Percentiles rank a stretch among this genome's conserved stretches.
phyloP scores from a whole-genome alignment of 2,797 vertebrate genomes.

The Chelmon rostratus region DNA sequence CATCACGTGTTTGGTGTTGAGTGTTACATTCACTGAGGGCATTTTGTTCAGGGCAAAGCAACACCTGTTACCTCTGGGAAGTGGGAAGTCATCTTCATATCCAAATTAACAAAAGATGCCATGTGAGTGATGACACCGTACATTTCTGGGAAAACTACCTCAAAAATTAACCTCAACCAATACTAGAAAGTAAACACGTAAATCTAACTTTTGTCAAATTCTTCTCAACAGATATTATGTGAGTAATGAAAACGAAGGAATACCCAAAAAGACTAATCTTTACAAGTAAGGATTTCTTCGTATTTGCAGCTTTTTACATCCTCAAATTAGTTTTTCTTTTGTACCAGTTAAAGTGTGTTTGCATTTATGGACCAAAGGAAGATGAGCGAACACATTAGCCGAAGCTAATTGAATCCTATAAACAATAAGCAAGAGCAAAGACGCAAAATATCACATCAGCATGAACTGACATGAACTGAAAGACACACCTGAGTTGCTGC shows the following conservation, averaged over 20 bases:
- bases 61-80: slow-evolving; percentile 89
- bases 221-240: slow-evolving; percentile 92
- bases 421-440: neutral
- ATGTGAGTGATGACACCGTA: slow-evolving; percentile 85
- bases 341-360: neutral
- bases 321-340: neutral
- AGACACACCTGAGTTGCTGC: neutral
- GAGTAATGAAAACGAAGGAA: slow-evolving; percentile 90
- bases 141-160: neutral
- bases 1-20: neutral
- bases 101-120: slow-evolving; percentile 88
- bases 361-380: neutral
- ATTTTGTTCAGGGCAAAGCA: slow-evolving; percentile 87
- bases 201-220: neutral
- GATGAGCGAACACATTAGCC: neutral
- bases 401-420: neutral
- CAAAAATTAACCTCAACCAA: slow-evolving; percentile 2
- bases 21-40: slow-evolving; percentile 10
- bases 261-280: slow-evolving; percentile 92
- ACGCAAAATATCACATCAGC: neutral
- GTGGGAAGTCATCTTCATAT: slow-evolving; percentile 96
- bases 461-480: neutral
- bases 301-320: neutral
- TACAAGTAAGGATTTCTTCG: slow-evolving; percentile 90
- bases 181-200: neutral